These are phyloP conservation scores for Drosophila phalerata DNA, from an alignment of 2,888 invertebrate species.

Conservation along the genomic window DNA sequence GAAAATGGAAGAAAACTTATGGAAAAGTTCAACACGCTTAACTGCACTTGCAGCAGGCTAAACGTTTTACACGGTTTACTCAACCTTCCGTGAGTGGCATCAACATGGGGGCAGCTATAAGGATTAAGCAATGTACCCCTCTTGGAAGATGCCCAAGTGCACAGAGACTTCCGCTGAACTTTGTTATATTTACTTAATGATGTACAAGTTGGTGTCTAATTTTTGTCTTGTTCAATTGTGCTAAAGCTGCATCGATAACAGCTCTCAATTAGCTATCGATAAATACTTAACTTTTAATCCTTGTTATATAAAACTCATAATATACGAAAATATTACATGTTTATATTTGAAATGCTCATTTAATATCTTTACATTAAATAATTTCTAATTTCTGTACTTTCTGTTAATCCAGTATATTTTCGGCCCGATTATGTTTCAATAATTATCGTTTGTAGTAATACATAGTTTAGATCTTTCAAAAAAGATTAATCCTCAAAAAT, in stretches of 20 bases:
- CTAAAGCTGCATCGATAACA: neutral
- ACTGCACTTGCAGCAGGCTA: constrained; percentile 59
- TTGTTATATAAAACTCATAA: no score
- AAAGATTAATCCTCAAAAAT: no score
- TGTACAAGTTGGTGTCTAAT: neutral
- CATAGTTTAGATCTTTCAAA: no score
- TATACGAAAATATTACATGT: no score
- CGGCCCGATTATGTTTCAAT: no score
- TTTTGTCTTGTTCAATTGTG: neutral
- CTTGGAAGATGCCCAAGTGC: constrained; percentile 13
- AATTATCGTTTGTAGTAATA: no score
- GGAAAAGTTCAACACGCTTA: constrained; percentile 62
- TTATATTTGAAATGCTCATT: no score
- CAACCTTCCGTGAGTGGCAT: constrained; percentile 6
- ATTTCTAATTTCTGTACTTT: no score
- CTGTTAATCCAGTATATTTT: no score
- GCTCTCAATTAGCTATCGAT: neutral
- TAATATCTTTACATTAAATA: no score
- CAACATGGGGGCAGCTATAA: constrained; percentile 1
- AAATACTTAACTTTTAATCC: no score
- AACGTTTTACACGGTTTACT: constrained; percentile 44
- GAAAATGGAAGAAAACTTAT: constrained; percentile 37
- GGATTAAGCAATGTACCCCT: constrained; percentile 2
- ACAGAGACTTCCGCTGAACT: constrained; percentile 10
- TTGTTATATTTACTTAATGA: neutral